phyloP scores from a whole-genome alignment of 2,888 invertebrate genomes.

The Epirrhoe tristata region DNA sequence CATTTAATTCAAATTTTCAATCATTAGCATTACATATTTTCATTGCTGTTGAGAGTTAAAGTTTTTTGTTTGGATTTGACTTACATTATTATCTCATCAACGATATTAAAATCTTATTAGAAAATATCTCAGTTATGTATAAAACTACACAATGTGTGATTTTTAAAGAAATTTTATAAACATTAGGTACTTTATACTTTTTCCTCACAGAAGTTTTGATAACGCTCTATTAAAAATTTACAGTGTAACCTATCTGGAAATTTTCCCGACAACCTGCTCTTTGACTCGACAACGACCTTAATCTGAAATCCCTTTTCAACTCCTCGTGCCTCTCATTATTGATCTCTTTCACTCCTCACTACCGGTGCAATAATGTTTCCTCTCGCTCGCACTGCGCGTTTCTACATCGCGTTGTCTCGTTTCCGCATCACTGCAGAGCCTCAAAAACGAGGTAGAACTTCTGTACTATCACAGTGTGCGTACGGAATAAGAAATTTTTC shows the following conservation, averaged over 20 bases:
- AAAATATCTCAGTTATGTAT: too few species aligned
- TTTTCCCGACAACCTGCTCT: constrained; percentile 71
- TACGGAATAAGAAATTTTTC: constrained; percentile 75
- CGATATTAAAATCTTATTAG: too few species aligned
- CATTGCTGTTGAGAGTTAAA: too few species aligned
- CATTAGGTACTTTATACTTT: neutral
- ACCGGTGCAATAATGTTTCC: constrained; percentile 81
- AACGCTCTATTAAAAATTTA: constrained; percentile 17
- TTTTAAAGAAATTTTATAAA: too few species aligned
- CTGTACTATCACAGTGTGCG: constrained; percentile 76
- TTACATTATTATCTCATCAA: too few species aligned
- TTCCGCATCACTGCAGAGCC: constrained; percentile 83
- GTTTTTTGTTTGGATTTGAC: too few species aligned
- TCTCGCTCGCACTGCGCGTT: constrained; percentile 56
- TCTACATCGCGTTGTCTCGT: constrained; percentile 57
- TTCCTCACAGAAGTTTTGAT: constrained; percentile 29
- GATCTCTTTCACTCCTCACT: constrained; percentile 86
- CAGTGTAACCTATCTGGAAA: constrained; percentile 52
- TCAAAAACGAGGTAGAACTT: constrained; percentile 82
- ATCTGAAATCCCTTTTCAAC: constrained; percentile 86
- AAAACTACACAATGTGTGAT: neutral
- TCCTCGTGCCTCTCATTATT: constrained; percentile 85
- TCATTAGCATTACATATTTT: too few species aligned
- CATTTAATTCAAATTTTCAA: too few species aligned
- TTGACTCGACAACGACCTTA: constrained; percentile 84